Base-by-base conservation (phyloP, 2,113 vertebrate genomes). In the Hypomesus transpacificus region DNA sequence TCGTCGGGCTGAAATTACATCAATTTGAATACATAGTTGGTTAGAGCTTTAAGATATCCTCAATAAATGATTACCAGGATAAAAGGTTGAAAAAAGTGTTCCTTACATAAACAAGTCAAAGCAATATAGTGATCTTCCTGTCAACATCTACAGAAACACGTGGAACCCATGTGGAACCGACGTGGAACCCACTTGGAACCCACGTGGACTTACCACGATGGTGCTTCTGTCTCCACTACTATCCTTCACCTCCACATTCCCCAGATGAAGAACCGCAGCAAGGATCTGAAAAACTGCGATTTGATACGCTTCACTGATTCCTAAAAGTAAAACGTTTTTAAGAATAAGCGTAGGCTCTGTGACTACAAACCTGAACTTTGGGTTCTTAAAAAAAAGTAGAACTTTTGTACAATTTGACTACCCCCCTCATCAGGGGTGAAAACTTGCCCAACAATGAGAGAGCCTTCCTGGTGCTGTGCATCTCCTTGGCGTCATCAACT, bases 271-370 rank as follows among this genome's bases (percentile, higher is more conserved):
- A 85, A 99, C 90, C 61, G 94, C 94, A 78, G 96, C 95, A 75
- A 99, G 89, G 83, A 98, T 93, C 79, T 91, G 92, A 86, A 96
- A 99, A 84, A 98, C 92, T 76, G 93, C 93, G 94, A 96, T 94
- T 90, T 99, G 97, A 71, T 94, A 92, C 34, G 87, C 88, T 75
- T 96, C 95, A 83, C 78, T 82, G 73, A 98, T 95, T 69, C 96
- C 97, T 99, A 78, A 53, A 87, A 87, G 11, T 0, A 74, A 66
- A 26, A 60, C 28, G 66, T 46, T 46, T 46, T 46, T 9, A 46
- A 46, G 39, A 46, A 2, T 46, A 46, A 46, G 39, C 13, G 39
- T 11, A 46, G 8, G 9, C 7, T 46, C 1, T 46, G 4, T 34
- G 31, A 34, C 31, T 34, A 34, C 31, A 34, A 4, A 46, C 39